Evolutionary conservation across 1,140 invertebrate species (phyloP), one percentile per base, ranked within the genome.

Genomic region (Pemphigus obesinymphae): DNA sequence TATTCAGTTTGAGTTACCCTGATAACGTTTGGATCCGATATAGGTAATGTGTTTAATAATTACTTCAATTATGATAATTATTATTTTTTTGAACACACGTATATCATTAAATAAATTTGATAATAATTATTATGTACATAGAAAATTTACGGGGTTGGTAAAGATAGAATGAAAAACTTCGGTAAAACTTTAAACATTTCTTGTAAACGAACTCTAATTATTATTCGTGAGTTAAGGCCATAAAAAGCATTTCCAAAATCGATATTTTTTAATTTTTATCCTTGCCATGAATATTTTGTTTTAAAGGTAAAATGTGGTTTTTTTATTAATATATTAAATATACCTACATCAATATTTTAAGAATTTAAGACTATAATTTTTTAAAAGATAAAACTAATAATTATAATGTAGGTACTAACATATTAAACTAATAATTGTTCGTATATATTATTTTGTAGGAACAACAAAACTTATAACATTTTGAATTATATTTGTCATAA

Each of bases 201-300:
- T 76, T 17, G 0, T 23, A 58, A 55, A 76, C 34, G 40, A 37
- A 23, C 3, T 34, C 29, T 58, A 76, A 76, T 76, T 76, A 76
- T 76, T 76, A 55, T 76, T 76, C 73, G 73, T 76, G 73, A 58
- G 73, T 26, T 34, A 8, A 53, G 17, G 13, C 45, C n/a, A 76
- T 76, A 58, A 76, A 75, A 29, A 37, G n/a, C 3, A 50, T 76
- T 58, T 37, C 1, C 2, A 40, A 37, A n/a, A 50, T 6, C 4
- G 23, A 40, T 58, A 53, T 70, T 6, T 2, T 15, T 43, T 66
- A 37, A 66, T n/a, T n/a, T n/a, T 37, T 13, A 66, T 37, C 10
- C 10, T 31, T 2, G 20, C 13, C 8, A 29, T 20, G 26, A 29
- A 61, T 29, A 13, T 13, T 61, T 61, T 29, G n/a, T n/a, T 17